These are phyloP conservation scores for Scaptodrosophila latifasciaeformis DNA, from an alignment of 2,888 invertebrate species.

Conservation along the genomic window DNA sequence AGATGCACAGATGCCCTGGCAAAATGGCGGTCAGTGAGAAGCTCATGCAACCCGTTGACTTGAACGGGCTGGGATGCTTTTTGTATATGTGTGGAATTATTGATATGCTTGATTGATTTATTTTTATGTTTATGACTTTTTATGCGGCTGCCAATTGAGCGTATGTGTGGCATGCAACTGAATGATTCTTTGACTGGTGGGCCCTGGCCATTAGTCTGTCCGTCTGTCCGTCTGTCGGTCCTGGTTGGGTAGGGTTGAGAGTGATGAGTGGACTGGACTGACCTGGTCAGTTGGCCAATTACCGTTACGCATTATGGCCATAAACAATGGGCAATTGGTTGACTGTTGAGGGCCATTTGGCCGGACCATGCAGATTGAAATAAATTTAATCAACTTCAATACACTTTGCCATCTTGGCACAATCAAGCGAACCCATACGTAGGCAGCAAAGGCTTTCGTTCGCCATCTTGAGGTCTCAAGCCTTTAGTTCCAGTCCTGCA, in stretches of 20 bases:
- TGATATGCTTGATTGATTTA: slow-evolving; percentile 13
- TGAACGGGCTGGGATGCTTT: no score
- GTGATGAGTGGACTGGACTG: background rate
- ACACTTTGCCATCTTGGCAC: no score
- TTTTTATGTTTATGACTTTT: slow-evolving; percentile 15
- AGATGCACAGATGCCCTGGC: background rate
- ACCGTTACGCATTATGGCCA: no score
- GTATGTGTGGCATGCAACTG: background rate
- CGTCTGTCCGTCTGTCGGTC: no score
- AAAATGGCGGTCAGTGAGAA: no score
- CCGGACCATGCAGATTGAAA: slow-evolving; percentile 29
- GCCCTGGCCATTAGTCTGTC: background rate
- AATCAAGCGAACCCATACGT: no score
- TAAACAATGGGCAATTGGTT: background rate
- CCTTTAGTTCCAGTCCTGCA: no score
- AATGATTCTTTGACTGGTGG: background rate
- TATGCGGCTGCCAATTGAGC: background rate
- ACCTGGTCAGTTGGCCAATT: background rate
- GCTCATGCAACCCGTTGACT: no score
- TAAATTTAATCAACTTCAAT: slow-evolving; percentile 66
- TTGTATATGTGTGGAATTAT: background rate
- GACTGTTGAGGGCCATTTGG: slow-evolving; percentile 1
- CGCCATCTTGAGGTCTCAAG: no score
- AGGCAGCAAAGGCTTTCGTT: no score
- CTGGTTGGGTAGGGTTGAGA: no score